These are phyloP conservation scores for Tiliacea citrago DNA, from an alignment of 2,888 invertebrate species.

Conservation along the genomic window DNA sequence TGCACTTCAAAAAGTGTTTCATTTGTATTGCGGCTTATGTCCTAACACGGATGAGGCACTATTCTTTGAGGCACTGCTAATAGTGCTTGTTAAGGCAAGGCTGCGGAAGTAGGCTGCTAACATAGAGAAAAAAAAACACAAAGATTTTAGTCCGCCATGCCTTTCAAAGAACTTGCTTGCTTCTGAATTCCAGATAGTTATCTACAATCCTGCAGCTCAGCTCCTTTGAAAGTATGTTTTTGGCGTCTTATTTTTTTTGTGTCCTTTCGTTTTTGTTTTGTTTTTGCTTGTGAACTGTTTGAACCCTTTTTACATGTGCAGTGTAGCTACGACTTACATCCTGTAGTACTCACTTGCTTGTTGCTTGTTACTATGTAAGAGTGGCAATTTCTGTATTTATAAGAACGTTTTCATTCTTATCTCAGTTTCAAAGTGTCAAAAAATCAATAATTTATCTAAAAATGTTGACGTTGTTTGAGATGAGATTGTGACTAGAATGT, in stretches of 20 bases:
- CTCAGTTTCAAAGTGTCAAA: not conserved
- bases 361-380: too few relatives aligned
- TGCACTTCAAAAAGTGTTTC: not conserved
- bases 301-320: slow-evolving; percentile 12
- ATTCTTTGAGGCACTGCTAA: slow-evolving; percentile 31
- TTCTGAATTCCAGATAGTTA: slow-evolving; percentile 42
- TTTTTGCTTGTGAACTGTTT: slow-evolving; percentile 10
- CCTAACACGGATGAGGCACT: not conserved
- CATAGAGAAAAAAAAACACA: slow-evolving; percentile 38
- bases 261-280: slow-evolving; percentile 9
- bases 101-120: slow-evolving; percentile 38
- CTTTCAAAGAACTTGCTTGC: slow-evolving; percentile 43
- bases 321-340: not conserved
- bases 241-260: slow-evolving; percentile 20
- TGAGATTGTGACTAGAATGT: not conserved
- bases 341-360: not conserved
- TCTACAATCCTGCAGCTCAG: slow-evolving; percentile 28
- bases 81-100: slow-evolving; percentile 27
- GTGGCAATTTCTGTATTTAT: not conserved
- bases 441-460: too few relatives aligned
- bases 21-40: not conserved
- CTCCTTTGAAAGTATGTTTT: slow-evolving; percentile 38
- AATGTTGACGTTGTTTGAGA: not conserved
- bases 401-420: not conserved
- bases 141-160: slow-evolving; percentile 8